phyloP scores from a whole-genome alignment of 2,113 vertebrate species.

The Elanus axillaris region DNA sequence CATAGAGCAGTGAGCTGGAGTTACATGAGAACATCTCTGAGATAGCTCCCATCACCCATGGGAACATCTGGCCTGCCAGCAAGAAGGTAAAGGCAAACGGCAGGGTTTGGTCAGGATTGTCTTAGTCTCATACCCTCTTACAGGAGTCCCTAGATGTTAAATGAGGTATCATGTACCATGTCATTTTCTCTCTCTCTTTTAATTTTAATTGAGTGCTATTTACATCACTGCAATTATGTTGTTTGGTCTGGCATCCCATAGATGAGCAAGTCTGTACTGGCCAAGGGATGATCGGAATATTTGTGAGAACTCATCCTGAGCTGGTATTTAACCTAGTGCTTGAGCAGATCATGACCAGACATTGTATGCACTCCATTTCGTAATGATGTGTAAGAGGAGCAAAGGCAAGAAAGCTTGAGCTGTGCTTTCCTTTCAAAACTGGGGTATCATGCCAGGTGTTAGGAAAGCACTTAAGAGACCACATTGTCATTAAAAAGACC shows the following conservation, averaged over 20 bases:
- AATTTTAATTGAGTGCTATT: neutral
- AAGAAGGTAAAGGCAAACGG: neutral
- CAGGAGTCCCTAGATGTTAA: neutral
- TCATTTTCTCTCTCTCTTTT: neutral
- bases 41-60: neutral
- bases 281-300: neutral
- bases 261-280: neutral
- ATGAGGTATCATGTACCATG: neutral
- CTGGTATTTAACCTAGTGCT: neutral
- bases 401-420: neutral
- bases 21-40: neutral
- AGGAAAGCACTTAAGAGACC: neutral
- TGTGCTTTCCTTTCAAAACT: neutral
- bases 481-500: neutral
- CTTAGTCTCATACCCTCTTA: neutral
- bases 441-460: neutral
- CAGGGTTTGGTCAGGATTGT: neutral
- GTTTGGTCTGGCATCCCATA: neutral
- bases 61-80: neutral
- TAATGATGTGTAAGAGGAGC: accelerated
- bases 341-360: neutral
- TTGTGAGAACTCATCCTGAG: neutral
- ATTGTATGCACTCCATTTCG: neutral
- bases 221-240: neutral
- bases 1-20: neutral